Base-by-base conservation (phyloP, 2,113 vertebrate genomes). In the Atherinomorus stipes region DNA sequence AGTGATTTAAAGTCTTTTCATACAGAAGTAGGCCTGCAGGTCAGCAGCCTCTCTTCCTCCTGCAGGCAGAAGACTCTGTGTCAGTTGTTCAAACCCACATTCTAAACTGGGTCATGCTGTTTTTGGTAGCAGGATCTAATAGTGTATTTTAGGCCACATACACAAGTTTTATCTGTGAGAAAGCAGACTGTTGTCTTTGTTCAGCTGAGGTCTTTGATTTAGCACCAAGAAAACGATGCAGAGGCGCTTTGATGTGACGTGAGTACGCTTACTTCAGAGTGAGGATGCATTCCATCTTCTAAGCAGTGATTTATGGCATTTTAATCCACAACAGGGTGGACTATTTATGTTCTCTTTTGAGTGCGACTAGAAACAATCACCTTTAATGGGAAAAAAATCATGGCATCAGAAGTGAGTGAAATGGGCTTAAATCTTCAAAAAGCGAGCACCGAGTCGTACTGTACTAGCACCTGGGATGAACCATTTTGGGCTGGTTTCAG, bases 41-140 rank as follows among this genome's bases (percentile, higher is more conserved):
- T 90, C 85, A 89, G 74, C 59, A 64, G 49, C n/a, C 4, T 2
- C 19, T 49, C 64, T 58, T 50, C 12, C 58, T 64, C 72, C 64
- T 70, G 28, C 9, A 81, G 65, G 74, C 65, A 49, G 34, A 78
- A 57, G 60, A 82, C 59, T 64, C 0, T 4, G 31, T 74, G 68
- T 78, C 81, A 80, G 28, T 64, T 71, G 61, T 72, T 84, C 64
- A 80, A 84, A 78, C 67, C 59, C 81, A 78, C 69, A 85, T 57
- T 64, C 37, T n/a, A 50, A 90, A 88, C 52, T 90, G 71, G 86
- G 84, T 74, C 71, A 50, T 45, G 68, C 54, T 82, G 78, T 74
- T 85, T 90, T 88, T 73, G 62, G 79, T 54, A 58, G 56, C 67
- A 64, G 40, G 45, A 69, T 72, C 76, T 81, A 78, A 81, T 45